These are phyloP conservation scores for Gila orcuttii DNA, from an alignment of 2,113 vertebrate genomes.

Conservation along the genomic window DNA sequence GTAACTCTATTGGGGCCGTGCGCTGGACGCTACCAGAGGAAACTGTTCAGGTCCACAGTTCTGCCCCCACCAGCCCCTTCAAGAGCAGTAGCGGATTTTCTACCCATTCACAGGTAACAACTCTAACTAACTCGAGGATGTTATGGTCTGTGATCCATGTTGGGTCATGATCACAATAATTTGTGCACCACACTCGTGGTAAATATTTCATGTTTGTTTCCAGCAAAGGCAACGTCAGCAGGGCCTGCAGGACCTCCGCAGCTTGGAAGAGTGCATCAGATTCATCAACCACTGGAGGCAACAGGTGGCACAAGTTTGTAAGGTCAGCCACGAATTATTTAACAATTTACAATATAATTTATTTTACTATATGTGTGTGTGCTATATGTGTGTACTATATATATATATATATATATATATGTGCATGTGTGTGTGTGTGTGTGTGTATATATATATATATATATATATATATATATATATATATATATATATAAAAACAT, in stretches of 20 bases:
- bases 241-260: slow-evolving; percentile 71
- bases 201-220: not conserved
- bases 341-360: no score
- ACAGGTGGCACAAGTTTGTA: slow-evolving; percentile 76
- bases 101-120: slow-evolving; percentile 64
- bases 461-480: no score
- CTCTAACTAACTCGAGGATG: not conserved
- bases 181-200: not conserved
- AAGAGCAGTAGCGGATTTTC: slow-evolving; percentile 9
- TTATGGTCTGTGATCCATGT: not conserved
- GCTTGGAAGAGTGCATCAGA: slow-evolving; percentile 75
- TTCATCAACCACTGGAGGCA: slow-evolving; percentile 77
- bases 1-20: slow-evolving; percentile 72
- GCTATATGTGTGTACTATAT: no score
- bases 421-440: no score
- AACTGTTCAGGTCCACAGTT: slow-evolving; percentile 67
- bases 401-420: no score
- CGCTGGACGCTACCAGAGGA: slow-evolving; percentile 70
- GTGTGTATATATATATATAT: no score
- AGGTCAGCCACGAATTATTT: slow-evolving; percentile 62
- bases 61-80: slow-evolving; percentile 63
- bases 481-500: no score
- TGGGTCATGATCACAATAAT: not conserved
- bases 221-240: slow-evolving; percentile 63
- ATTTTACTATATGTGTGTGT: no score